A percentile compares a stretch with the other conserved stretches of the same genome.
Evolutionary conservation across 2,797 vertebrate species (phyloP).

Genomic region (Strix occidentalis): DNA sequence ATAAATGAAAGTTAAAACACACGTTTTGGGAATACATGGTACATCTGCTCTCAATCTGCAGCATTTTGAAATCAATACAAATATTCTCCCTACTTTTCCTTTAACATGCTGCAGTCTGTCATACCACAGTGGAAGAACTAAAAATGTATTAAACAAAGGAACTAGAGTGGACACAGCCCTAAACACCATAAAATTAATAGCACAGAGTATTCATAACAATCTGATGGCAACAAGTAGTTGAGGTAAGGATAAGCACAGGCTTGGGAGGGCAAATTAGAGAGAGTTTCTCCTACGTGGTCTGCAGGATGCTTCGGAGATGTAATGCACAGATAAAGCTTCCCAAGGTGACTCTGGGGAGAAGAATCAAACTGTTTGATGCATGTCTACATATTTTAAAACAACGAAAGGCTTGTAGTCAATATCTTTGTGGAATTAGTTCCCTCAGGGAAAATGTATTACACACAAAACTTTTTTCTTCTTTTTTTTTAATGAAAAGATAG

Average conservation of each 20-base stretch:
- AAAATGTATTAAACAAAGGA: conserved; percentile 29
- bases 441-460: conserved; percentile 39
- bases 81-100: conserved; percentile 67
- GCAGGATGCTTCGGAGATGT: not conserved
- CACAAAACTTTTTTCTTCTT: not conserved
- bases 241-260: not conserved
- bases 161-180: not conserved
- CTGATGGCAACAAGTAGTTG: not conserved
- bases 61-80: conserved; percentile 67
- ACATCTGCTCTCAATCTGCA: conserved; percentile 78
- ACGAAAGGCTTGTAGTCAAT: conserved; percentile 46
- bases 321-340: not conserved
- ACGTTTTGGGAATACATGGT: conserved; percentile 30
- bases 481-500: conserved; percentile 46
- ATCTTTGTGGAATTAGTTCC: conserved; percentile 54
- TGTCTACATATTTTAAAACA: conserved; percentile 51
- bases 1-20: conserved; percentile 66
- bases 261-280: not conserved
- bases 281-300: not conserved
- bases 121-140: not conserved
- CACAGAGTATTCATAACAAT: not conserved
- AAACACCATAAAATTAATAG: not conserved
- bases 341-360: not conserved
- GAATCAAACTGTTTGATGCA: not conserved
- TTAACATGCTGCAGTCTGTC: conserved; percentile 53